Base-by-base conservation (phyloP, 1,140 invertebrate species). In the Diorhabda sublineata region DNA sequence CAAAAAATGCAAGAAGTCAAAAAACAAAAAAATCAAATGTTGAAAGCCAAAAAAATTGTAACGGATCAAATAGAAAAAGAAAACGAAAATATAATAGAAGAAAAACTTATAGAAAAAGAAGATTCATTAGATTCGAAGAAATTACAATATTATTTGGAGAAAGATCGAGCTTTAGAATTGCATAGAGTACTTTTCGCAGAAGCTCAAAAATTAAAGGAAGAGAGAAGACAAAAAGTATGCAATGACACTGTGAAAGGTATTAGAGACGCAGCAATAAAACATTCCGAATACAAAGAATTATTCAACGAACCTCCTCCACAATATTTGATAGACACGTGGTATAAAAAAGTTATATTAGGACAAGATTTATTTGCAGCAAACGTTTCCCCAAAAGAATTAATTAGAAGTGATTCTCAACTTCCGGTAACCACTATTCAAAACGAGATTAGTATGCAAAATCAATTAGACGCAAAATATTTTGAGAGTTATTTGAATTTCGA, bases 1-100 rank as follows among this genome's bases (percentile, higher is more conserved):
- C 83, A 82, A 45, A 86, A 87, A 78, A 77, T 89, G 47, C 83
- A 84, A 75, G 85, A 87, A 73, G 83, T 87, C 0, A 83, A 85
- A 26, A 79, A 85, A 44, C 82, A 86, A 71, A 84, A 83, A 45
- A 79, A 84, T 7, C 81, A 82, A 66, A 82, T 88, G 65, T 72
- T 81, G 1, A 77, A 82, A 63, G 87, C 87, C 73, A 81, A 84
- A 74, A 79, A 78, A 56, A 76, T 81, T 42, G 82, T 83, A 26
- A 81, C 86, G 70, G 76, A 78, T 45, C 80, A 85, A 71, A 82
- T 84, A 70, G 61, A 77, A 43, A 80, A 84, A 45, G 76, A 82
- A 72, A 81, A 78, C 72, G 83, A 85, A 44, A 76, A 79, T 8
- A 82, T 86, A 66, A 80, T 83, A 64, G 74, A 80, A 8, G 74